These are phyloP conservation scores for Poecilia latipinna DNA, from an alignment of 2,113 vertebrate genomes.

Conservation along the genomic window DNA sequence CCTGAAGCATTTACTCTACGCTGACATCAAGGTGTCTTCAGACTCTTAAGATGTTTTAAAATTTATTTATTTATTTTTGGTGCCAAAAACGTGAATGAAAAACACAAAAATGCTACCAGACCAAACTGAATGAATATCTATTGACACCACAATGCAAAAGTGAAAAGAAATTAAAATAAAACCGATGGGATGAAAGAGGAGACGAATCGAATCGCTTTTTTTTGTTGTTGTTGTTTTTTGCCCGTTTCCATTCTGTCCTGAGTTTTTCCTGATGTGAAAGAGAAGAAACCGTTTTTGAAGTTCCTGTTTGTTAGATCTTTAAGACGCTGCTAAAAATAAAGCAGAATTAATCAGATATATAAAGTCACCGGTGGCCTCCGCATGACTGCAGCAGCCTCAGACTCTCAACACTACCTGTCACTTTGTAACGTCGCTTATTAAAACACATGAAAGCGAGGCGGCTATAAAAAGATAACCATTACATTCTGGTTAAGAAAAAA, in stretches of 20 bases:
- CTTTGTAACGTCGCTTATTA: constrained; percentile 12
- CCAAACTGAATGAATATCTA: neutral
- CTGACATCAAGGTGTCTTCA: neutral
- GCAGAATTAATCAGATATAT: constrained; percentile 4
- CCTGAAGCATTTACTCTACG: neutral
- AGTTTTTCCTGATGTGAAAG: neutral
- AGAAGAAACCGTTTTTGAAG: constrained; percentile 2
- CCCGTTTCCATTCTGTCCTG: neutral
- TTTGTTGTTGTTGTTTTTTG: neutral
- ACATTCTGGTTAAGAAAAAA: neutral
- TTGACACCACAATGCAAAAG: no score
- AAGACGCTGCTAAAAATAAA: constrained; percentile 47
- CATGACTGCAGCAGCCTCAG: constrained; percentile 19
- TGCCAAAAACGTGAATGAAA: neutral
- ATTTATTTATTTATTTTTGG: no score
- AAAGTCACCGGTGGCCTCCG: constrained; percentile 14
- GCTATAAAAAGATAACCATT: constrained; percentile 47
- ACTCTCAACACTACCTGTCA: constrained; percentile 15
- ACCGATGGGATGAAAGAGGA: neutral
- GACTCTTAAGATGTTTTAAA: neutral
- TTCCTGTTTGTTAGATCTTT: constrained; percentile 9
- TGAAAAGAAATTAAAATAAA: neutral
- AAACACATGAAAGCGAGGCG: constrained; percentile 23
- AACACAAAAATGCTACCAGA: neutral
- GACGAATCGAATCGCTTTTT: neutral